A percentile compares a stretch with the other conserved stretches of the same genome.
Evolutionary conservation across 2,888 invertebrate genomes (phyloP).

Genomic region (Plemyria rubiginata): DNA sequence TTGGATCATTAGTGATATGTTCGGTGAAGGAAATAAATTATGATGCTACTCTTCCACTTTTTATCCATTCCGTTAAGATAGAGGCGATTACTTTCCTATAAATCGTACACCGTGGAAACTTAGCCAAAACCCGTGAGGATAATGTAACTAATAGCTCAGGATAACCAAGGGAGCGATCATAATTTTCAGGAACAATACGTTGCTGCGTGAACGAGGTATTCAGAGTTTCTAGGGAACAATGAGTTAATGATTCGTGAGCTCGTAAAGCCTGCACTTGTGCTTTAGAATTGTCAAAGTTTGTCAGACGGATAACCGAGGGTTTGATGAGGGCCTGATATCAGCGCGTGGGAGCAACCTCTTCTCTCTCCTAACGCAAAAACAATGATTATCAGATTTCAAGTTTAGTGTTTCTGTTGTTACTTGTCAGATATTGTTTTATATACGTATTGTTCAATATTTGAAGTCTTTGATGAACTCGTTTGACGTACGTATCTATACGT

Average conservation of each 20-base stretch:
- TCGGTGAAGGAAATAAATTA: slow-evolving; percentile 36
- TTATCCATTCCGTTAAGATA: slow-evolving; percentile 23
- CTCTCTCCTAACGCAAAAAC: slow-evolving; percentile 41
- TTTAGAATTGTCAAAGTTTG: slow-evolving; percentile 66
- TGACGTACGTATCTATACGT: no score
- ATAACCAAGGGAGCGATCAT: slow-evolving; percentile 75
- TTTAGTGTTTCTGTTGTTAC: slow-evolving; percentile 19
- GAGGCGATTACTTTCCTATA: slow-evolving; percentile 40
- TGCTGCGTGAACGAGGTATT: slow-evolving; percentile 64
- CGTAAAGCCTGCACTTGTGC: slow-evolving; percentile 66
- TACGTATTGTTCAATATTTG: neutral
- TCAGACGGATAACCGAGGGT: slow-evolving; percentile 55
- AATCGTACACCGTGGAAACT: slow-evolving; percentile 52
- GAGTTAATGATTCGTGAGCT: slow-evolving; percentile 75
- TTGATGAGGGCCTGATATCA: slow-evolving; percentile 59
- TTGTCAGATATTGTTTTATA: slow-evolving; percentile 15
- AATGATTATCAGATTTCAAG: slow-evolving; percentile 36
- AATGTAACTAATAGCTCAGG: slow-evolving; percentile 72
- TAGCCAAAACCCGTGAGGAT: slow-evolving; percentile 66
- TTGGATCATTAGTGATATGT: slow-evolving; percentile 41
- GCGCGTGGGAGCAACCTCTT: slow-evolving; percentile 24
- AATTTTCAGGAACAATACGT: slow-evolving; percentile 75
- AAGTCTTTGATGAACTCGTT: neutral
- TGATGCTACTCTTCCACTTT: slow-evolving; percentile 25
- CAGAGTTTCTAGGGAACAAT: slow-evolving; percentile 70